Evolutionary conservation across 2,888 invertebrate species (phyloP).

Genomic region (Panopea generosa): DNA sequence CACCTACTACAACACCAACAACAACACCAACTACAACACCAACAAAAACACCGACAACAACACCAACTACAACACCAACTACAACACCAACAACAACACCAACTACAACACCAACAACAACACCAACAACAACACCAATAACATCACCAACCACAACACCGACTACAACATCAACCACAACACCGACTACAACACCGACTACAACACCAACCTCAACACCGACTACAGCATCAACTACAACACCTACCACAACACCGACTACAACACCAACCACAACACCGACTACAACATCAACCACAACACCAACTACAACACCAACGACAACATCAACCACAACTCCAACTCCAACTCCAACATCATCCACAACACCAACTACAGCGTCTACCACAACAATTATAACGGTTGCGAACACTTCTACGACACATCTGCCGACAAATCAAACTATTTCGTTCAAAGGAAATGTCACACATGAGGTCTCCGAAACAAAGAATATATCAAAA

Average conservation of each 20-base stretch:
- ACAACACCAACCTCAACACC: not conserved
- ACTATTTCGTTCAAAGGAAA: too few species aligned
- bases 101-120: not conserved
- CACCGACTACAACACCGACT: not conserved
- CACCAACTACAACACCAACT: not conserved
- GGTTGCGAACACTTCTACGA: not conserved
- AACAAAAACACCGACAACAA: not conserved
- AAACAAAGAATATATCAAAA: too few species aligned
- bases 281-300: conserved; percentile 1
- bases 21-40: conserved; percentile 2
- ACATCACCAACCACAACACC: not conserved
- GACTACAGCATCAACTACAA: conserved; percentile 2
- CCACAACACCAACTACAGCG: conserved; percentile 4
- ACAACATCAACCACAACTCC: conserved; percentile 2
- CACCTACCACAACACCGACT: conserved; percentile 1
- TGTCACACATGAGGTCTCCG: too few species aligned
- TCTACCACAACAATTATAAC: conserved; percentile 3
- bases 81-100: too few species aligned
- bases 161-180: not conserved
- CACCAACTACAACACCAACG: not conserved
- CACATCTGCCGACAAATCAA: not conserved
- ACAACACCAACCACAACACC: conserved; percentile 4
- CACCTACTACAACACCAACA: not conserved
- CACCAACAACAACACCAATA: conserved; percentile 2
- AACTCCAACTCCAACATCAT: not conserved